A percentile compares a stretch with the other conserved stretches of the same genome.
Evolutionary conservation across 2,888 invertebrate species (phyloP).

Genomic region (Plusia festucae): DNA sequence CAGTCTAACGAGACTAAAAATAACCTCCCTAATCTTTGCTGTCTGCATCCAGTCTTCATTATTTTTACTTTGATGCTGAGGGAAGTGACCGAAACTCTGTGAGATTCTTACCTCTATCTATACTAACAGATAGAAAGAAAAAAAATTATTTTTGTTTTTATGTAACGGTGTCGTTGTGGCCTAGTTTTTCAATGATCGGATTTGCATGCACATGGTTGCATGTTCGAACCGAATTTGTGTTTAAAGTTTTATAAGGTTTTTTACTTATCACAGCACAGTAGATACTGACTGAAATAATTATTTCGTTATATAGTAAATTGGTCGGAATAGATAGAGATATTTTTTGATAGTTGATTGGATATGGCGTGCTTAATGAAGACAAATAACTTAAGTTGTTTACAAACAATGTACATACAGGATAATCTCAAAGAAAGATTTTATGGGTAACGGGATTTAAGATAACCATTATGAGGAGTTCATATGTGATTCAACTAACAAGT

Average conservation of each 20-base stretch:
- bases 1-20: not conserved
- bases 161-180: too few species aligned
- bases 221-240: too few species aligned
- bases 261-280: not conserved
- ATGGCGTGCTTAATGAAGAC: not conserved
- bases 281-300: not conserved
- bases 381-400: slow-evolving; percentile 3
- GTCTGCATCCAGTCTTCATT: not conserved
- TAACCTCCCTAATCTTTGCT: slow-evolving; percentile 1
- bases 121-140: too few species aligned
- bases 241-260: too few species aligned
- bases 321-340: too few species aligned
- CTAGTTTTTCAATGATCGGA: too few species aligned
- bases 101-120: not conserved
- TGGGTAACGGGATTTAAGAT: not conserved
- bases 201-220: too few species aligned
- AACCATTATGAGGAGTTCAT: not conserved
- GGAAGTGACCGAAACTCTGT: not conserved
- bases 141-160: too few species aligned
- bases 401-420: too few species aligned
- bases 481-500: too few species aligned
- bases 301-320: not conserved
- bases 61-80: not conserved
- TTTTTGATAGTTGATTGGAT: not conserved
- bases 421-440: too few species aligned